phyloP scores from a whole-genome alignment of 2,797 vertebrate species.

The Anguilla megastoma region DNA sequence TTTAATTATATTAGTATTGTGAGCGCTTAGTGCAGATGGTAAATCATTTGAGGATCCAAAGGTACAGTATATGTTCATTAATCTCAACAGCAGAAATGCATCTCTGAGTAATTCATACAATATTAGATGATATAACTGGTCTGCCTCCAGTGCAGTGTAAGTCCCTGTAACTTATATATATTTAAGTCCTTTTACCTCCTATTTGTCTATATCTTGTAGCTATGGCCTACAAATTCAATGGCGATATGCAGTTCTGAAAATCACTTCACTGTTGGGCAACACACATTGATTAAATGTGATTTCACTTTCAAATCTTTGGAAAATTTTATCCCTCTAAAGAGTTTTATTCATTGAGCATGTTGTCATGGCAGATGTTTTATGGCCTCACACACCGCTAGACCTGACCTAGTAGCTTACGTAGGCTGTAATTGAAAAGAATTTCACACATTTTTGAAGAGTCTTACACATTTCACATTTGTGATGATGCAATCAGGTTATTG shows the following conservation, averaged over 20 bases:
- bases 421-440: no score
- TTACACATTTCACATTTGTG: background rate
- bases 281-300: background rate
- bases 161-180: background rate
- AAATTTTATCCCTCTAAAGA: background rate
- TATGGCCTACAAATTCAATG: no score
- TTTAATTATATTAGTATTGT: background rate
- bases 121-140: background rate
- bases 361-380: background rate
- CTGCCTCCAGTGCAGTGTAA: background rate
- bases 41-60: background rate
- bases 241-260: background rate
- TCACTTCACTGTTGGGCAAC: background rate
- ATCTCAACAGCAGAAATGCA: background rate
- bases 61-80: background rate
- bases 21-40: background rate
- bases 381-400: background rate
- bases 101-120: background rate
- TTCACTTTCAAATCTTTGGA: background rate
- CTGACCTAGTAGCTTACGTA: background rate
- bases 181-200: background rate
- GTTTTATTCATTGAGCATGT: background rate
- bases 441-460: background rate
- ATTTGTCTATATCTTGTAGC: background rate
- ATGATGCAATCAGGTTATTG: background rate